Evolutionary conservation across 2,113 vertebrate species (phyloP).

Genomic region (Toxotes chatareus): DNA sequence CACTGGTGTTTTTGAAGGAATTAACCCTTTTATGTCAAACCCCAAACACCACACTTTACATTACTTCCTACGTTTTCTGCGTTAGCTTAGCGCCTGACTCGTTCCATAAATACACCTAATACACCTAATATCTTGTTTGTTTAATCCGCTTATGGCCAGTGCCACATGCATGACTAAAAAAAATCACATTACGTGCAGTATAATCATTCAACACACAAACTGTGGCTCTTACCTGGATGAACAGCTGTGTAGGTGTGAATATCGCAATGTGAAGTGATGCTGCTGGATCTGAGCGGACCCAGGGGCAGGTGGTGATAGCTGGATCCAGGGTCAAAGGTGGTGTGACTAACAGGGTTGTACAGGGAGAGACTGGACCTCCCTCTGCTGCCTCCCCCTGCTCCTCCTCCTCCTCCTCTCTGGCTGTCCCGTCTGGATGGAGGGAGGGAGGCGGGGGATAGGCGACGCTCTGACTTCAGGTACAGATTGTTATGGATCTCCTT

Average conservation of each 20-base stretch:
- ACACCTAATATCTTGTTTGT: background rate
- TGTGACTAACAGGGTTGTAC: slow-evolving; percentile 4
- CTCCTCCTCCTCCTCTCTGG: slow-evolving; percentile 58
- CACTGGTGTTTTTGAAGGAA: background rate
- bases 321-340: slow-evolving; percentile 15
- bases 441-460: slow-evolving; percentile 62
- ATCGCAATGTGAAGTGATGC: slow-evolving; percentile 2
- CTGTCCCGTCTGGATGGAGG: slow-evolving; percentile 56
- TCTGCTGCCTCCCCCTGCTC: slow-evolving; percentile 38
- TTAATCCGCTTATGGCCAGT: too few species aligned
- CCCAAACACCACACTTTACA: too few species aligned
- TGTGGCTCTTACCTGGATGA: slow-evolving; percentile 32
- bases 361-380: slow-evolving; percentile 49
- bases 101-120: too few species aligned
- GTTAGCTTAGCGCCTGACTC: background rate
- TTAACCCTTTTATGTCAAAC: background rate
- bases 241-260: slow-evolving; percentile 12
- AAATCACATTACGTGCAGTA: too few species aligned
- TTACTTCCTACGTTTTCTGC: too few species aligned
- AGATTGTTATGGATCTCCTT: slow-evolving; percentile 88
- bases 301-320: slow-evolving; percentile 51
- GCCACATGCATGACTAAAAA: too few species aligned
- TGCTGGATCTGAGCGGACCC: slow-evolving; percentile 28
- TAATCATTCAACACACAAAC: too few species aligned
- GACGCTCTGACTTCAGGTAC: slow-evolving; percentile 79